Conservation (phyloP, 2,888 invertebrate genomes). For the Nebria brevicollis region DNA sequence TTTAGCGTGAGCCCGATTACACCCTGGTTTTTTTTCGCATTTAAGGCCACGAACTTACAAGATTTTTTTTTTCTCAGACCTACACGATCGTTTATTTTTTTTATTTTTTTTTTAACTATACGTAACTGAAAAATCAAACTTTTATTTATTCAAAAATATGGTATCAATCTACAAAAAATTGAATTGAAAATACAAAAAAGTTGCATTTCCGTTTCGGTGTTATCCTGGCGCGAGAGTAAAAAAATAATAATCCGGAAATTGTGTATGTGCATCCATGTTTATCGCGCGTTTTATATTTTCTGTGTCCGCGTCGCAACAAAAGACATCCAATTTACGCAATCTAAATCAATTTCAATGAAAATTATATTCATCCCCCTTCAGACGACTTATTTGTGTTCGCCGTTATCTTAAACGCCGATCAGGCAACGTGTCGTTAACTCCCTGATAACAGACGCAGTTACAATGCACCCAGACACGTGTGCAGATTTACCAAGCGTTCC, state of each 20-base stretch:
- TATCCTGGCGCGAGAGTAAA: not conserved
- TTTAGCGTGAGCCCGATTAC: constrained; percentile 58
- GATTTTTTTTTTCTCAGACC: constrained; percentile 17
- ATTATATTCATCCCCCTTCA: constrained; percentile 12
- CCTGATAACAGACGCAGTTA: not conserved
- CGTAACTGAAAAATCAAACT: too few relatives aligned
- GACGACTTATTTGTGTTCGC: constrained; percentile 22
- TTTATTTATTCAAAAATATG: too few relatives aligned
- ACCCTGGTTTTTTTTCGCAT: constrained; percentile 56
- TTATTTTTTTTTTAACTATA: too few relatives aligned
- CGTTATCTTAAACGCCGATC: constrained; percentile 16
- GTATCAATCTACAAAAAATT: not conserved
- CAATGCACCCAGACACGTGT: constrained; percentile 12
- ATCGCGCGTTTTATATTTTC: not conserved
- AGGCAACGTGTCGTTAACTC: constrained; percentile 5
- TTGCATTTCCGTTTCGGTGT: not conserved
- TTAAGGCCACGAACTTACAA: constrained; percentile 43
- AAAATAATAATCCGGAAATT: not conserved
- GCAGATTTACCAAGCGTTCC: constrained; percentile 3
- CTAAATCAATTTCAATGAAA: constrained; percentile 27
- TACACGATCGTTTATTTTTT: too few relatives aligned
- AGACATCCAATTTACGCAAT: constrained; percentile 20
- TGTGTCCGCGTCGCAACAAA: not conserved
- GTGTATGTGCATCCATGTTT: not conserved
- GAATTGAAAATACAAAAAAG: not conserved